Evolutionary conservation across 1,140 invertebrate genomes (phyloP).

Genomic region (Branchinecta lynchi): DNA sequence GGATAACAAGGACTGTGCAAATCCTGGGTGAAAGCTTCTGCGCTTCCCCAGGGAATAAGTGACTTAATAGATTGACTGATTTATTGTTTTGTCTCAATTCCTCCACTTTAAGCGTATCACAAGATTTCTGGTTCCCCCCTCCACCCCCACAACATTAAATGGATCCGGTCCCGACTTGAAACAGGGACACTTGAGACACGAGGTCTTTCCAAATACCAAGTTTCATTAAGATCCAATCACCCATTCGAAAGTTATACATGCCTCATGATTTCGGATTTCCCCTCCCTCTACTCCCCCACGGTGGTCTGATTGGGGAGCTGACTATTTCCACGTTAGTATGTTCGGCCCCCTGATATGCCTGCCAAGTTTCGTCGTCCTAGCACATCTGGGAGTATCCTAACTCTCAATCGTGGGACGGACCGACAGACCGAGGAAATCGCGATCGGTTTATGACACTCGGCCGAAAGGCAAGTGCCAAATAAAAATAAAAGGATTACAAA

Average conservation of each 20-base stretch:
- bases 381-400: no score
- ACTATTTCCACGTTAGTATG: not conserved
- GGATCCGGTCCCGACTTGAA: not conserved
- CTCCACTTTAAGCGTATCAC: not conserved
- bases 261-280: not conserved
- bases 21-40: not conserved
- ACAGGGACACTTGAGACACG: constrained; percentile 3
- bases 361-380: no score
- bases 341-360: no score
- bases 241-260: not conserved
- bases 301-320: not conserved
- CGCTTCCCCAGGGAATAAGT: not conserved
- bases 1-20: not conserved
- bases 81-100: no score
- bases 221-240: no score
- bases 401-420: no score
- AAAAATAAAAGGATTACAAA: not conserved
- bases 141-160: not conserved
- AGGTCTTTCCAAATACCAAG: not conserved
- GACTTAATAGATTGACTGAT: no score
- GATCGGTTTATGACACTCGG: no score
- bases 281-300: not conserved
- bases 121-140: not conserved
- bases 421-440: no score
- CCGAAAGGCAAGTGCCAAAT: no score